Percentiles rank a stretch among this genome's conserved stretches.
Evolutionary conservation across 2,888 invertebrate species (phyloP).

Genomic region (Geotrupes spiniger): DNA sequence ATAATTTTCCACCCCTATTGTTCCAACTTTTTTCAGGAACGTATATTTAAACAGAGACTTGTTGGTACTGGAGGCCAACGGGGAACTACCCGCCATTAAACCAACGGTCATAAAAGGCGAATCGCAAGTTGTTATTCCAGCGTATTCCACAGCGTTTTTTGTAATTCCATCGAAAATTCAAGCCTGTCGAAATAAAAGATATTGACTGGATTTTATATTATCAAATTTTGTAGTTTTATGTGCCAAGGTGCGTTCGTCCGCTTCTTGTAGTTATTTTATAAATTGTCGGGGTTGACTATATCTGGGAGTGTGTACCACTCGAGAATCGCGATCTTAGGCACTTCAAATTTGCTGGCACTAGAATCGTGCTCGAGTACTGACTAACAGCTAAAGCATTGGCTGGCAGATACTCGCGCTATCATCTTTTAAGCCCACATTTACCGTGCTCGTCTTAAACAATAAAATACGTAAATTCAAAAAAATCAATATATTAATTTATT

Average conservation of each 20-base stretch:
- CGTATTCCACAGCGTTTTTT: slow-evolving; percentile 61
- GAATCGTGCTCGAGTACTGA: slow-evolving; percentile 45
- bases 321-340: slow-evolving; percentile 37
- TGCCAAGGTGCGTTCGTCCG: no score
- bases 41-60: slow-evolving; percentile 59
- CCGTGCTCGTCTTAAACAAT: no score
- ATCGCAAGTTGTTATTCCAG: slow-evolving; percentile 57
- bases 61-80: slow-evolving; percentile 52
- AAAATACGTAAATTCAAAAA: no score
- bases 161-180: slow-evolving; percentile 17
- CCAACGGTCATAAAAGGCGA: slow-evolving; percentile 52
- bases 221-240: no score
- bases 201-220: no score
- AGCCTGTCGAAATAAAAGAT: background rate
- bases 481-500: no score
- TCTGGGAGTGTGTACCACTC: slow-evolving; percentile 20
- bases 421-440: background rate
- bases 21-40: no score
- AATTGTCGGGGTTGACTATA: slow-evolving; percentile 9
- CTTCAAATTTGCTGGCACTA: slow-evolving; percentile 45
- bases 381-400: slow-evolving; percentile 39
- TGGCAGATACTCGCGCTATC: slow-evolving; percentile 17
- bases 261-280: slow-evolving; percentile 7
- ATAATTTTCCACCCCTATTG: no score
- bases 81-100: slow-evolving; percentile 54